phyloP scores from a whole-genome alignment of 2,797 vertebrate species.

The Atherinosoma microstoma region DNA sequence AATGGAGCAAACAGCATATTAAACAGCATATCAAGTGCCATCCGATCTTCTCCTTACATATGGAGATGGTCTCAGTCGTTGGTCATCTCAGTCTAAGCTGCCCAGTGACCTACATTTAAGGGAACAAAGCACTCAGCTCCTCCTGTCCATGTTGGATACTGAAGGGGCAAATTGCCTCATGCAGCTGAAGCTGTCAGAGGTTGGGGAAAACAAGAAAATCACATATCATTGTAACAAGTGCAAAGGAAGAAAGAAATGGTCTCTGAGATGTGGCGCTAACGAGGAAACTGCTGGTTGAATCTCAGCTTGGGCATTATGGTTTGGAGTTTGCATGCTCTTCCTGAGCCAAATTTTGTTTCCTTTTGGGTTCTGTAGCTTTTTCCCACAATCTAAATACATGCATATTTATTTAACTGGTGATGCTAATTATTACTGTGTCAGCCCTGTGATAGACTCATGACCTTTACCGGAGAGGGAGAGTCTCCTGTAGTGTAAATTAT shows the following conservation, averaged over 20 bases:
- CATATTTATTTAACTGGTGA: too few relatives aligned
- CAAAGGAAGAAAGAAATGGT: background rate
- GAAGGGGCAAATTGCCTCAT: background rate
- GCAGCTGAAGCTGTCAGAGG: background rate
- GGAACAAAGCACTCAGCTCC: constrained; percentile 28
- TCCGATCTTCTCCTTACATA: constrained; percentile 57
- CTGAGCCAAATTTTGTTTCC: background rate
- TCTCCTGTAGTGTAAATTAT: too few relatives aligned
- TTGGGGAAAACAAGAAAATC: background rate
- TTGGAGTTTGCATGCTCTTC: background rate
- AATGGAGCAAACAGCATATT: constrained; percentile 44
- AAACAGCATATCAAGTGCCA: constrained; percentile 54
- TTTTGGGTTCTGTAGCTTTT: background rate
- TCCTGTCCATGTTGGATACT: constrained; percentile 11
- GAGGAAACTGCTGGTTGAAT: background rate
- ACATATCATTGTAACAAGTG: background rate
- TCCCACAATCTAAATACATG: background rate
- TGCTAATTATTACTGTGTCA: background rate
- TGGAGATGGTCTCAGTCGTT: constrained; percentile 46
- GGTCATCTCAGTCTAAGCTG: constrained; percentile 21
- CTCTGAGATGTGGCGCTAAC: background rate
- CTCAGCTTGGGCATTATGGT: background rate
- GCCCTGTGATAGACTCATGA: too few relatives aligned
- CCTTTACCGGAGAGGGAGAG: too few relatives aligned
- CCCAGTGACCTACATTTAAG: constrained; percentile 65